Evolutionary conservation across 1,140 invertebrate genomes (phyloP).

Genomic region (Nephila pilipes): DNA sequence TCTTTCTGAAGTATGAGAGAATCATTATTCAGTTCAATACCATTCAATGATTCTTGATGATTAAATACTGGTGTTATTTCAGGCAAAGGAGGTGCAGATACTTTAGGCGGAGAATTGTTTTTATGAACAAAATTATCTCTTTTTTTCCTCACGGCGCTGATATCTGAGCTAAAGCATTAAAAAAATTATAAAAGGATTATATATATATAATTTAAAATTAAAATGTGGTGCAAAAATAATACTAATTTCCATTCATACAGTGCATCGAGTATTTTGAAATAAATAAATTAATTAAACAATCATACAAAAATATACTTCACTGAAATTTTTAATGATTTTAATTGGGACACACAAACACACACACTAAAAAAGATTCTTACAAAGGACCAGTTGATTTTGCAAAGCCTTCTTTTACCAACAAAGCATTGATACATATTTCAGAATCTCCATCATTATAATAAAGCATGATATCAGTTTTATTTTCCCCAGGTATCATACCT

Average conservation of each 20-base stretch:
- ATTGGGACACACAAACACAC: too few relatives aligned
- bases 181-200: neutral
- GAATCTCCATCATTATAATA: constrained; percentile 38
- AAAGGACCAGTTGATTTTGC: constrained; percentile 43
- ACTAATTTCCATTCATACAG: neutral
- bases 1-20: neutral
- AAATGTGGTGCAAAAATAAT: neutral
- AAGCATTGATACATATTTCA: constrained; percentile 66
- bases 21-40: too few relatives aligned
- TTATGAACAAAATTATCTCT: neutral
- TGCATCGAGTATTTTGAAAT: neutral
- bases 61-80: neutral
- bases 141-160: neutral
- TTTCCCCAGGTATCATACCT: constrained; percentile 61
- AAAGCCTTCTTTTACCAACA: constrained; percentile 63
- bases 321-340: too few relatives aligned
- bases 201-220: neutral
- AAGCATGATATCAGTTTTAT: constrained; percentile 60
- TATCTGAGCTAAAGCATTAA: neutral
- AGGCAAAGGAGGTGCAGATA: neutral
- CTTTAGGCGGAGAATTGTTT: neutral
- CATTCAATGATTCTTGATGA: too few relatives aligned
- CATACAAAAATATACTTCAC: neutral
- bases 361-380: constrained; percentile 37
- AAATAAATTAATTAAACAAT: too few relatives aligned